Evolutionary conservation across 2,797 vertebrate species (phyloP).

Genomic region (Pantherophis vulpinus): DNA sequence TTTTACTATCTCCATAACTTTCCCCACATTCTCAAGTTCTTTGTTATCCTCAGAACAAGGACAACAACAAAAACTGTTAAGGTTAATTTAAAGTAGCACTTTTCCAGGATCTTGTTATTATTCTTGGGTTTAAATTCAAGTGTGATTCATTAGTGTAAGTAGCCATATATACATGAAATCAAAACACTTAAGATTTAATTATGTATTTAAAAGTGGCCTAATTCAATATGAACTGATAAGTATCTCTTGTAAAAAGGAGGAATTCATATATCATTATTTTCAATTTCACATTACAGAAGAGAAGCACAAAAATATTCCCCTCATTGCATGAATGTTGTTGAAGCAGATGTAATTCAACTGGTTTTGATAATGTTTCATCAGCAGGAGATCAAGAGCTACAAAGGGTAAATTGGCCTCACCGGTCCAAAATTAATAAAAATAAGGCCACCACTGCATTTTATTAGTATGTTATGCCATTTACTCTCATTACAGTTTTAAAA

Average conservation of each 20-base stretch:
- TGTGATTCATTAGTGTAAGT: neutral
- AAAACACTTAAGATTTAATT: neutral
- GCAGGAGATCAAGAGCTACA: conserved; percentile 12
- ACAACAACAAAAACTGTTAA: neutral
- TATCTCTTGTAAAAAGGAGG: neutral
- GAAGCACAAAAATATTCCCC: neutral
- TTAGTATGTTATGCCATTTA: conserved; percentile 37
- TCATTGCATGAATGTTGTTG: conserved; percentile 4
- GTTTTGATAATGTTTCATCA: conserved; percentile 22
- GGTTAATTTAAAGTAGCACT: neutral
- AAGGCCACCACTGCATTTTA: conserved; percentile 29
- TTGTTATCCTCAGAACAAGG: neutral
- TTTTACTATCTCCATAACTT: neutral
- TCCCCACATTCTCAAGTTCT: neutral
- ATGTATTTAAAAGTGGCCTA: neutral
- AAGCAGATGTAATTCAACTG: conserved; percentile 29
- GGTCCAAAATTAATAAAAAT: conserved; percentile 42
- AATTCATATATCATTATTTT: conserved; percentile 1
- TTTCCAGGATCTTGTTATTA: neutral
- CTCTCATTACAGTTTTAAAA: conserved; percentile 50
- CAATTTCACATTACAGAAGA: neutral
- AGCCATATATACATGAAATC: neutral
- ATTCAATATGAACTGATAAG: neutral
- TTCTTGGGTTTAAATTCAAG: neutral
- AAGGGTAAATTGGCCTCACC: conserved; percentile 16